Conservation (phyloP, 2,888 invertebrate species). For the Ornithoptera alexandrae region DNA sequence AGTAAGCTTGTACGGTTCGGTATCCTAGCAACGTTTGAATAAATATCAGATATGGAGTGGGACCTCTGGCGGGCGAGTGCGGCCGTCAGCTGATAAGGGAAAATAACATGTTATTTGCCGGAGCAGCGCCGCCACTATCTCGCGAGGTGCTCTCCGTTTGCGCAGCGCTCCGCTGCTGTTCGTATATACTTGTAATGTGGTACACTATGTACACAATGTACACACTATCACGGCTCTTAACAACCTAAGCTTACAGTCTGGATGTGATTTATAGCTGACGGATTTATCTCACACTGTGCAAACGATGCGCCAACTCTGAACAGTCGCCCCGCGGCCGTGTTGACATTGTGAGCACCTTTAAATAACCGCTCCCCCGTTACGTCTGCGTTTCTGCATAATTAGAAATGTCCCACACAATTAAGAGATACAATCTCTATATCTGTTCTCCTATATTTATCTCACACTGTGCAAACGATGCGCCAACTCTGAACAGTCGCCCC, state of each 20-base stretch:
- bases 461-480: conserved; percentile 9
- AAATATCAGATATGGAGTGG: too few relatives aligned
- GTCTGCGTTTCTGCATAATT: too few relatives aligned
- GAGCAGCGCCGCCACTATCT: too few relatives aligned
- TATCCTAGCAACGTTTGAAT: too few relatives aligned
- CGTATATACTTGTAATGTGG: conserved; percentile 6
- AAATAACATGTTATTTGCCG: too few relatives aligned
- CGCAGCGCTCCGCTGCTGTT: not conserved
- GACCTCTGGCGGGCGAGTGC: too few relatives aligned
- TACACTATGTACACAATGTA: not conserved
- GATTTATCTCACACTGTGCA: conserved; percentile 14
- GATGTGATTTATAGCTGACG: conserved; percentile 10
- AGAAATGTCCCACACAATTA: too few relatives aligned
- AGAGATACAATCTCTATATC: too few relatives aligned
- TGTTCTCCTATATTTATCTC: not conserved
- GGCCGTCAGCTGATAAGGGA: too few relatives aligned
- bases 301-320: not conserved
- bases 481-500: not conserved
- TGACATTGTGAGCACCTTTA: not conserved
- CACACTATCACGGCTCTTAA: conserved; percentile 14
- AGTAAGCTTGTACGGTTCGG: too few relatives aligned
- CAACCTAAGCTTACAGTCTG: conserved; percentile 3
- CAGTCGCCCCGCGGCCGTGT: not conserved
- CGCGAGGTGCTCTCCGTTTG: conserved; percentile 1
- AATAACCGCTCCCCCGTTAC: too few relatives aligned